A percentile compares a stretch with the other conserved stretches of the same genome.
These are phyloP conservation scores for Camponotus pennsylvanicus DNA, from an alignment of 1,140 invertebrate species.

Conservation along the genomic window DNA sequence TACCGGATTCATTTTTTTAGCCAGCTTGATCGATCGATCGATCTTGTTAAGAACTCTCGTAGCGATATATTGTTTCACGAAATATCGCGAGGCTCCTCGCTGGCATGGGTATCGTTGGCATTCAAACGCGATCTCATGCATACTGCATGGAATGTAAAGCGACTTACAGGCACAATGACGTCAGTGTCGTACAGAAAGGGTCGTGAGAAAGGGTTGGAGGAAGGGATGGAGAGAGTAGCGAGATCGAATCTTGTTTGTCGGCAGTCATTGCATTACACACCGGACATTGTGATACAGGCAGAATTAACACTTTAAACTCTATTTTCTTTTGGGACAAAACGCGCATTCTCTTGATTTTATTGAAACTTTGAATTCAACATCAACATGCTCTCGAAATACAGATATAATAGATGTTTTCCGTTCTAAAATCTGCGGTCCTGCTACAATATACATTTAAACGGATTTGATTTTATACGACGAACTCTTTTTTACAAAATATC, in stretches of 20 bases:
- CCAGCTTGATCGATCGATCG: neutral
- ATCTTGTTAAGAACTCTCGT: neutral
- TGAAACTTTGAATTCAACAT: neutral
- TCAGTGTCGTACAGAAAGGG: conserved; percentile 20
- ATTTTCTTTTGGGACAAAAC: neutral
- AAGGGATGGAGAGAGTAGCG: neutral
- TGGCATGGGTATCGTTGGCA: neutral
- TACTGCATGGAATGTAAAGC: conserved; percentile 53
- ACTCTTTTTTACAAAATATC: too few species aligned
- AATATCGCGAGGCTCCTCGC: conserved; percentile 30
- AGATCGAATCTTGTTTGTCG: conserved; percentile 12
- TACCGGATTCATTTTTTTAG: neutral
- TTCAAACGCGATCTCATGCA: conserved; percentile 52
- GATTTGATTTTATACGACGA: neutral
- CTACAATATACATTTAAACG: neutral
- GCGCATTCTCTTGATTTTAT: neutral
- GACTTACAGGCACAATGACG: conserved; percentile 60
- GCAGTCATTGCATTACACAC: too few species aligned
- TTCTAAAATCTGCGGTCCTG: neutral
- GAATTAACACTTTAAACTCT: conserved; percentile 1
- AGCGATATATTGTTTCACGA: neutral
- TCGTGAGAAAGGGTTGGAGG: neutral
- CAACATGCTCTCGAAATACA: neutral
- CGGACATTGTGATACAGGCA: neutral
- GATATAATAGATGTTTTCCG: neutral